Evolutionary conservation across 2,888 invertebrate species (phyloP).

Genomic region (Mylabris sibirica): DNA sequence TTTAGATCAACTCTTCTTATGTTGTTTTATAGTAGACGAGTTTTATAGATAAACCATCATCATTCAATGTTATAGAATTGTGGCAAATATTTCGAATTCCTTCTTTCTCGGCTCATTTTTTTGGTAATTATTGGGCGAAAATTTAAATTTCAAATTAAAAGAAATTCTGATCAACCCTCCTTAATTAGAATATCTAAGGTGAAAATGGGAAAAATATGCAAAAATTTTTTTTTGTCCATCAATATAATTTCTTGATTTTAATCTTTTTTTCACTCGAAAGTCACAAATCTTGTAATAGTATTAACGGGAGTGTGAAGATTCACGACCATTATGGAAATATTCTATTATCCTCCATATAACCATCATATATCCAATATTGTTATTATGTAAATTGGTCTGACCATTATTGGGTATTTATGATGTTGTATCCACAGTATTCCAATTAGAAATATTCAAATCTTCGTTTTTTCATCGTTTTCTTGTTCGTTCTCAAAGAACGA

Average conservation of each 20-base stretch:
- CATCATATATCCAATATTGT: slow-evolving; percentile 17
- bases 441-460: slow-evolving; percentile 22
- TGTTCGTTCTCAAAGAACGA: neutral
- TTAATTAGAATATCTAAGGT: neutral
- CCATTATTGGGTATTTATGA: slow-evolving; percentile 21
- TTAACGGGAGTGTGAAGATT: slow-evolving; percentile 21
- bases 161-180: neutral
- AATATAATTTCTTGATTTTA: neutral
- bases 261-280: neutral
- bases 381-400: slow-evolving; percentile 22
- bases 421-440: slow-evolving; percentile 11
- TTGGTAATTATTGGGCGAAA: neutral
- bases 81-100: neutral
- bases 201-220: neutral
- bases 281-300: slow-evolving; percentile 19
- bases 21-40: slow-evolving; percentile 20
- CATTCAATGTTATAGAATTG: neutral
- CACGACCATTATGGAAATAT: slow-evolving; percentile 19
- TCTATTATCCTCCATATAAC: slow-evolving; percentile 18
- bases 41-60: slow-evolving; percentile 4
- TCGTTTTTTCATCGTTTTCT: neutral
- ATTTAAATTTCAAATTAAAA: slow-evolving; percentile 3
- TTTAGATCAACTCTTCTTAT: slow-evolving; percentile 14
- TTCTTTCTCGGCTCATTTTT: neutral
- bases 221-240: neutral